Percentiles rank a stretch among this genome's conserved stretches.
Evolutionary conservation across 1,140 invertebrate species (phyloP).

Genomic region (Macrostomum lignano): DNA sequence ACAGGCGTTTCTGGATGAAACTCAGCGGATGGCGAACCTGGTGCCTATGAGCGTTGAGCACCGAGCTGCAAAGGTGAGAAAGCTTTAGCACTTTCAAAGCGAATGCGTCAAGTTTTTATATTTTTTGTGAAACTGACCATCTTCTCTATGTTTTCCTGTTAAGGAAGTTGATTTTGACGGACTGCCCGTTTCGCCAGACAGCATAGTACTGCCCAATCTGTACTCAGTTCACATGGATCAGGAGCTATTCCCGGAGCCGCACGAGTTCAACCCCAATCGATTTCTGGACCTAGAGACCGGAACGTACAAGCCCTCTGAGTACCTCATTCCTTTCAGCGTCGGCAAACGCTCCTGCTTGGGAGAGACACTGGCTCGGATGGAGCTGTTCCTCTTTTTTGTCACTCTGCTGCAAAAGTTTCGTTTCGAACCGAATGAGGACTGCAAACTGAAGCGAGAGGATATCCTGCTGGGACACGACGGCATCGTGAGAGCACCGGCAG

Average conservation of each 20-base stretch:
- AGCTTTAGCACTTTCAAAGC: too few relatives aligned
- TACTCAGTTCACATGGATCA: constrained; percentile 14
- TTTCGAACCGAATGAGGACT: too few relatives aligned
- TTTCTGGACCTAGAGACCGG: constrained; percentile 11
- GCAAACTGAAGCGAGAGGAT: too few relatives aligned
- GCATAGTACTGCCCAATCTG: constrained; percentile 17
- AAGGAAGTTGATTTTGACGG: constrained; percentile 11
- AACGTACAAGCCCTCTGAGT: constrained; percentile 2
- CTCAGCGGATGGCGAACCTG: too few relatives aligned
- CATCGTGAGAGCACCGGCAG: too few relatives aligned
- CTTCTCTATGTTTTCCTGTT: too few relatives aligned
- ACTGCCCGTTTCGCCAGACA: constrained; percentile 12
- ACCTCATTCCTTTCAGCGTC: constrained; percentile 13
- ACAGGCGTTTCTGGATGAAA: too few relatives aligned
- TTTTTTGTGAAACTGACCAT: too few relatives aligned
- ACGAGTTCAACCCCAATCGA: constrained; percentile 13
- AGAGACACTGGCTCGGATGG: constrained; percentile 40
- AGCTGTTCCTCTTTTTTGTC: constrained; percentile 31
- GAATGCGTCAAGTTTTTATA: too few relatives aligned
- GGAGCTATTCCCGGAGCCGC: constrained; percentile 12
- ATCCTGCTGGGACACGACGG: too few relatives aligned
- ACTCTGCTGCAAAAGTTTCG: background rate
- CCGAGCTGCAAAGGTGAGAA: too few relatives aligned
- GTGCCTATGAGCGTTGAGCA: too few relatives aligned
- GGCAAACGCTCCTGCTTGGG: constrained; percentile 38